Conservation (phyloP, 92 coral and sea anemone genomes). For the Muricea muricata region DNA sequence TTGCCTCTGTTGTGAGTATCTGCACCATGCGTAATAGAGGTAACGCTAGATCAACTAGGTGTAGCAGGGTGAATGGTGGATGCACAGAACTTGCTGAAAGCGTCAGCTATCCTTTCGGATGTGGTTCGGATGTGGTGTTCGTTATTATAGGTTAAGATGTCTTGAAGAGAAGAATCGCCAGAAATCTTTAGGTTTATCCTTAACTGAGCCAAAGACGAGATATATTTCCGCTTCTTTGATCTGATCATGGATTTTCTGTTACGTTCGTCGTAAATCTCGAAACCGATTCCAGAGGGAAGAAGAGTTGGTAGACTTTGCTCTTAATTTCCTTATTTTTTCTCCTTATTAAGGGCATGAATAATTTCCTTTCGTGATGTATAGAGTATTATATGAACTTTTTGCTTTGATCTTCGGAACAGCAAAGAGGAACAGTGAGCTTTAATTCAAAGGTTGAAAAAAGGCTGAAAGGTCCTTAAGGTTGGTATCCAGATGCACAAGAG, state of each 20-base stretch:
- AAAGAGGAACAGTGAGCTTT: no score
- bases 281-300: conserved; percentile 20
- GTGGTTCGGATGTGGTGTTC: neutral
- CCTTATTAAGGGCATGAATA: conserved; percentile 28
- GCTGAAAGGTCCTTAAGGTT: no score
- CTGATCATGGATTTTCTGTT: conserved; percentile 11
- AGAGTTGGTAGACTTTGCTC: conserved; percentile 8
- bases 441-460: no score
- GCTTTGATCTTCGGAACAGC: no score
- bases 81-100: conserved; percentile 31
- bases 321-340: conserved; percentile 38
- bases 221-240: conserved; percentile 19
- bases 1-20: neutral
- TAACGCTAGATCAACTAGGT: neutral
- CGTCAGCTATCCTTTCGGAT: conserved; percentile 17
- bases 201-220: conserved; percentile 10
- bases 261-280: conserved; percentile 29
- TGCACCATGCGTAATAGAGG: no score
- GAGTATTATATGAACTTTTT: no score
- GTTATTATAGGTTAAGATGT: neutral
- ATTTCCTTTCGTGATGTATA: conserved; percentile 29
- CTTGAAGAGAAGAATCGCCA: conserved; percentile 27
- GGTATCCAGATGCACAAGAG: no score
- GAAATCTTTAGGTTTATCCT: conserved; percentile 21
- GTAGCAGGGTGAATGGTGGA: conserved; percentile 4